Evolutionary conservation across 2,888 invertebrate genomes (phyloP), one percentile per base, ranked within the genome.

Genomic region (Arrhopalites spinosus): DNA sequence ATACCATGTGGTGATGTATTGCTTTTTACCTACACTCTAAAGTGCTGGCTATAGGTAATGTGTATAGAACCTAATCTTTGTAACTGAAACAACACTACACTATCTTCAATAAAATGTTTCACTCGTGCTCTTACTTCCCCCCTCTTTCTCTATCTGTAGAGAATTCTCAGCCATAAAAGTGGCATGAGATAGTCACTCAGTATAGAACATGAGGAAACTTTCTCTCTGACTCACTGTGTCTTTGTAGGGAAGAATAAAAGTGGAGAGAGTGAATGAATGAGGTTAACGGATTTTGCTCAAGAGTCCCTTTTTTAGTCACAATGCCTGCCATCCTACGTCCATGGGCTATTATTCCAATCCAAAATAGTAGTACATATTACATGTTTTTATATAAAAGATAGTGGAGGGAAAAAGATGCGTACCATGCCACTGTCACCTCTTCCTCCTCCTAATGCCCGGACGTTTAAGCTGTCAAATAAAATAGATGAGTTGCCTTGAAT

Each of bases 81-180:
- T n/a, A n/a, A n/a, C n/a, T n/a, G n/a, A n/a, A n/a, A n/a, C n/a
- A n/a, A n/a, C n/a, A n/a, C n/a, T n/a, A n/a, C n/a, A n/a, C n/a
- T n/a, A n/a, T n/a, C n/a, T n/a, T n/a, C n/a, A n/a, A n/a, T n/a
- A n/a, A n/a, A n/a, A n/a, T n/a, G n/a, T n/a, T n/a, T n/a, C 36
- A 36, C 36, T 36, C 11, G 36, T 36, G 11, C 36, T 36, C 5
- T 36, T 36, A 7, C 36, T 7, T 11, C 36, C 36, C 36, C 11
- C 36, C 36, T 36, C 50, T 25, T 3, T 68, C 25, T 68, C 25
- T 70, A 53, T 70, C 70, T 27, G 53, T 70, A 56, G 50, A 70
- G 29, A 36, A 70, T 70, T 59, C 20, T 17, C 36, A 45, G 50
- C 17, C 3, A 50, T n/a, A 50, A 50, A 50, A 20, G 50, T n/a